Evolutionary conservation across 2,888 invertebrate species (phyloP), one percentile per base, ranked within the genome.

Genomic region (Lissocephala sabroskyi): DNA sequence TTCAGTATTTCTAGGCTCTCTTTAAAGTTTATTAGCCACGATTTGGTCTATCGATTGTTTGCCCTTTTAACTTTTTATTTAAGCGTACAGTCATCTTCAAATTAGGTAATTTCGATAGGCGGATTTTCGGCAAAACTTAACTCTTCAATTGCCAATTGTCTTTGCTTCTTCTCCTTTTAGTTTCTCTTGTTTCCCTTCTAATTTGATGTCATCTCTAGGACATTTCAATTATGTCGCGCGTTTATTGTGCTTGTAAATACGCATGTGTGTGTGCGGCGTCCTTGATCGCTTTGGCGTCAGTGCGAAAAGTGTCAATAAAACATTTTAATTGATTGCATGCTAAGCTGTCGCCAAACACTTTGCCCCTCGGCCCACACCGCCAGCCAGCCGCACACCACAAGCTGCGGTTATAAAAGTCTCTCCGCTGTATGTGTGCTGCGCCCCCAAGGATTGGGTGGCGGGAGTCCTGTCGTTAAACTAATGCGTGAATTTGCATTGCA

Each of bases 401-500:
- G 23, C 7, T 17, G 32, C 10, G 37, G 36, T 35, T 33, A 46
- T 43, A 49, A 47, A 52, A 50, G 56, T 62, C 52, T 52, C 53
- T 62, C 45, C 45, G 41, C n/a, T 45, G 40, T 46, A 13, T 39
- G 26, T 19, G 35, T 64, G 52, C 35, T 32, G 42, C 65, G 62
- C 53, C 67, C 65, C 64, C 65, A 58, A 67, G 58, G 45, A 65
- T 47, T 52, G 44, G 41, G 41, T 37, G 52, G 44, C 47, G 41
- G 45, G 46, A 36, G 45, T 52, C 52, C 49, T 46, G 49, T 49
- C 52, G 56, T 33, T 52, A 49, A 76, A 76, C 74, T 76, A 76
- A 76, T 71, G 76, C 76, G 60, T 56, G 62, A 63, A 71, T 71
- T 71, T 71, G 71, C 71, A 71, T 74, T 71, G 74, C 74, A 71